phyloP scores from a whole-genome alignment of 2,113 vertebrate genomes.

The Lichenostomus cassidix region DNA sequence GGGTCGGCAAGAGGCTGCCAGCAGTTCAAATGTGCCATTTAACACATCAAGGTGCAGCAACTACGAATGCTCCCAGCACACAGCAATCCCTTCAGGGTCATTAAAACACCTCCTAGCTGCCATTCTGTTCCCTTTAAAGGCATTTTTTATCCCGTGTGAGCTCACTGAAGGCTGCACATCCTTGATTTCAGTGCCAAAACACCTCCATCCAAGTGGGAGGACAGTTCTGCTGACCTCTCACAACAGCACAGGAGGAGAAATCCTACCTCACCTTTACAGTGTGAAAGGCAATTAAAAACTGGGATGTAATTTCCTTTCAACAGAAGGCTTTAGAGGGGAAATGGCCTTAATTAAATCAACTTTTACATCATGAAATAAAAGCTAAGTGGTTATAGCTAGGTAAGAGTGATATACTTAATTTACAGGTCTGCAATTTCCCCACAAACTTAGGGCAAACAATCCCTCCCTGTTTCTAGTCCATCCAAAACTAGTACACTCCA shows the following conservation, averaged over 20 bases:
- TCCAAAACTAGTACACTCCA: not conserved
- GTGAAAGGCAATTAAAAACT: not conserved
- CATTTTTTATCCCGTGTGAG: not conserved
- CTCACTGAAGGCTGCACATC: not conserved
- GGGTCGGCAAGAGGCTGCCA: not conserved
- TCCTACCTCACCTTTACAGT: not conserved
- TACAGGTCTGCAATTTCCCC: not conserved
- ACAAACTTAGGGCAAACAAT: not conserved
- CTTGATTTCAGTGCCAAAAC: not conserved
- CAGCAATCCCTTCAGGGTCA: slow-evolving; percentile 16
- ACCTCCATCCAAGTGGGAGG: not conserved
- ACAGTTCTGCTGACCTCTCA: not conserved
- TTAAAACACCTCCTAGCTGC: not conserved
- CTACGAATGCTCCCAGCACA: not conserved
- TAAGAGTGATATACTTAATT: not conserved
- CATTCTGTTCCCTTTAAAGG: not conserved
- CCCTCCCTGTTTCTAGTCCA: too few species aligned
- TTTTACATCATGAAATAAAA: not conserved
- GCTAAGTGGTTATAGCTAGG: not conserved
- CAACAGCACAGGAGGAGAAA: not conserved
- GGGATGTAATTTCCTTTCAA: not conserved
- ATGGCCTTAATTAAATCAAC: not conserved
- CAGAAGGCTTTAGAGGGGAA: not conserved
- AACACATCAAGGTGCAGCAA: slow-evolving; percentile 13
- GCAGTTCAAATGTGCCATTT: not conserved